Evolutionary conservation across 1,140 invertebrate genomes (phyloP).

Genomic region (Pseudomyrmex sp.): DNA sequence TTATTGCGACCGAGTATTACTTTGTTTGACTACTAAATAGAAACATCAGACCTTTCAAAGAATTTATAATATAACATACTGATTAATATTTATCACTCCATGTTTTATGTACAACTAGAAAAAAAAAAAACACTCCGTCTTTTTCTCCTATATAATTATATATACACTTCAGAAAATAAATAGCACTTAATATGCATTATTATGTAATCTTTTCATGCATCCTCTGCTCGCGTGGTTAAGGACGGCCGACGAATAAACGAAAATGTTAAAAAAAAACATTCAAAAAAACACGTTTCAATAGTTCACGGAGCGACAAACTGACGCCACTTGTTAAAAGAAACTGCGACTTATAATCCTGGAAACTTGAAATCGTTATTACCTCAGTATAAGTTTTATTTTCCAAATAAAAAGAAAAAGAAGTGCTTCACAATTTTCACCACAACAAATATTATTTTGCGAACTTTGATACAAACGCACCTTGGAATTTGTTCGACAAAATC

Average conservation of each 20-base stretch:
- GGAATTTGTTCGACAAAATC: too few species aligned
- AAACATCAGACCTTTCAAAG: too few species aligned
- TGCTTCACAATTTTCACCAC: too few species aligned
- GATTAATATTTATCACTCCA: too few species aligned
- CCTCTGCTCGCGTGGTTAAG: background rate
- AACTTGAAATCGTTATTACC: slow-evolving; percentile 3
- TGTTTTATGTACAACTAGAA: too few species aligned
- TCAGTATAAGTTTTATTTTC: background rate
- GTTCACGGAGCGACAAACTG: background rate
- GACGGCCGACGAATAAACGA: background rate
- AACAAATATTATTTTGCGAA: too few species aligned
- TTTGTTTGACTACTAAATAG: too few species aligned
- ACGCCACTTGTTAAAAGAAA: slow-evolving; percentile 2
- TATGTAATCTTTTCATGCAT: slow-evolving; percentile 1
- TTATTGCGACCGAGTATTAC: too few species aligned
- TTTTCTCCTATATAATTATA: too few species aligned
- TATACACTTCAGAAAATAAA: background rate
- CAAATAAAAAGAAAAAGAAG: background rate
- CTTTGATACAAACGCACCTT: too few species aligned
- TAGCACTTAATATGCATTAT: background rate
- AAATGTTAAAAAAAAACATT: slow-evolving; percentile 6
- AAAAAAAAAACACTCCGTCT: too few species aligned
- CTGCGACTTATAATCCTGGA: background rate
- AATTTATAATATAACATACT: too few species aligned
- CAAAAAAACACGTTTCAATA: slow-evolving; percentile 5